Percentiles rank a stretch among this genome's conserved stretches.
phyloP scores from a whole-genome alignment of 1,140 invertebrate species.

The Ceratina calcarata region DNA sequence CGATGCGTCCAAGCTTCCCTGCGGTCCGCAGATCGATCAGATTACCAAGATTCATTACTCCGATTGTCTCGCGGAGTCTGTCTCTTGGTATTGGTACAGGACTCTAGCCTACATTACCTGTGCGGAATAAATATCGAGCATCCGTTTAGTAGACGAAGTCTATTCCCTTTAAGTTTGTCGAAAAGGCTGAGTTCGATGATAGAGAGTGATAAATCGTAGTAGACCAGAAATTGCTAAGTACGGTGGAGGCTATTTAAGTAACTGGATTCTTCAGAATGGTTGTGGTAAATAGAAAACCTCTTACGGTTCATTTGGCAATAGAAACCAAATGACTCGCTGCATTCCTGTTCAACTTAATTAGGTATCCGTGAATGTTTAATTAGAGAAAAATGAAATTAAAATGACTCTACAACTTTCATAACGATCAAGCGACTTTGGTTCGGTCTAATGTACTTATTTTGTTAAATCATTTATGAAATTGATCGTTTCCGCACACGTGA shows the following conservation, averaged over 20 bases:
- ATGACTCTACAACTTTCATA: neutral
- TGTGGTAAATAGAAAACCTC: constrained; percentile 27
- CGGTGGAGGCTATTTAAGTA: neutral
- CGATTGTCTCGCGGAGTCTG: neutral
- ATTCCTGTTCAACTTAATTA: neutral
- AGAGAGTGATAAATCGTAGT: neutral
- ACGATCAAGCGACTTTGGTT: neutral
- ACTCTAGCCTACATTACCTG: too few relatives aligned
- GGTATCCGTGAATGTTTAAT: too few relatives aligned
- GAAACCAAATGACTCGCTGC: neutral
- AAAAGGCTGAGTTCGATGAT: too few relatives aligned
- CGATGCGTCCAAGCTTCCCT: constrained; percentile 46
- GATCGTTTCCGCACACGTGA: neutral
- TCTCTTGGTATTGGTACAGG: too few relatives aligned
- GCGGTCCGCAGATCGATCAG: neutral
- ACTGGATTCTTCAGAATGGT: constrained; percentile 1
- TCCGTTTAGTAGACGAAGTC: too few relatives aligned
- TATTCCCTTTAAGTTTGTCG: too few relatives aligned
- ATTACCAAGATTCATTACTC: neutral
- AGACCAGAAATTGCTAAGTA: neutral
- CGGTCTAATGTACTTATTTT: too few relatives aligned
- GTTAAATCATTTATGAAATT: neutral
- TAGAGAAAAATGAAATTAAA: neutral
- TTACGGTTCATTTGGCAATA: neutral
- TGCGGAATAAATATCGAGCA: too few relatives aligned